Conservation (phyloP, 2,797 vertebrate genomes). For the Acipenser transmontanus region DNA sequence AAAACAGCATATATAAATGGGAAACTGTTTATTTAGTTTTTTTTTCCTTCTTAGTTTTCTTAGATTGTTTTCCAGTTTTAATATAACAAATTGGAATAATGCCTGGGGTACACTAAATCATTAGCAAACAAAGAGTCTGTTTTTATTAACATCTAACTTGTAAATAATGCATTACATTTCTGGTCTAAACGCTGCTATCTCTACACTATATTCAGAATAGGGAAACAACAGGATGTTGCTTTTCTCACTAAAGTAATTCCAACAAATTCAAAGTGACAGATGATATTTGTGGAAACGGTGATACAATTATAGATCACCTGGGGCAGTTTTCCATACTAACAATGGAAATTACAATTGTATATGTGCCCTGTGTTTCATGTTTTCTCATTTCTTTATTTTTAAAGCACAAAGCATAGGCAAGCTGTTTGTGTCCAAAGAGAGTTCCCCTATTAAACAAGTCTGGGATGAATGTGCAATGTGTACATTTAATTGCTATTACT, state of each 20-base stretch:
- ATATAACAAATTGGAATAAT: conserved; percentile 81
- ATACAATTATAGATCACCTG: conserved; percentile 73
- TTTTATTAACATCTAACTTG: conserved; percentile 95
- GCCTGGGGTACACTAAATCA: conserved; percentile 87
- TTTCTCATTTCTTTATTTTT: conserved; percentile 40
- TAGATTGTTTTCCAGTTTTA: conserved; percentile 66
- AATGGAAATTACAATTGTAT: conserved; percentile 71
- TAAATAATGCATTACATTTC: conserved; percentile 96
- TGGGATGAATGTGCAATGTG: conserved; percentile 47
- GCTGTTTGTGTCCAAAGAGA: conserved; percentile 21
- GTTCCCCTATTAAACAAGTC: conserved; percentile 42
- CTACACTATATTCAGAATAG: conserved; percentile 65
- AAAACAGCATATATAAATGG: too few relatives aligned
- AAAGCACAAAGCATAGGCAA: conserved; percentile 47
- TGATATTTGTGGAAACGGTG: conserved; percentile 71
- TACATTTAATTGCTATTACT: conserved; percentile 61
- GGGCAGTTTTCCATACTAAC: conserved; percentile 72
- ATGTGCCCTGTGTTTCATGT: conserved; percentile 45
- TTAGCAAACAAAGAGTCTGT: conserved; percentile 95
- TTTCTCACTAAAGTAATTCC: conserved; percentile 52
- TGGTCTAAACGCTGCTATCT: conserved; percentile 73
- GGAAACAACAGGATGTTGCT: conserved; percentile 57
- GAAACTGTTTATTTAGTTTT: not conserved
- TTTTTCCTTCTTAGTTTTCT: conserved; percentile 48
- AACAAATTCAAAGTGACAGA: conserved; percentile 72